Base-by-base conservation (phyloP, 2,888 invertebrate genomes). In the Aspidiotus destructor region DNA sequence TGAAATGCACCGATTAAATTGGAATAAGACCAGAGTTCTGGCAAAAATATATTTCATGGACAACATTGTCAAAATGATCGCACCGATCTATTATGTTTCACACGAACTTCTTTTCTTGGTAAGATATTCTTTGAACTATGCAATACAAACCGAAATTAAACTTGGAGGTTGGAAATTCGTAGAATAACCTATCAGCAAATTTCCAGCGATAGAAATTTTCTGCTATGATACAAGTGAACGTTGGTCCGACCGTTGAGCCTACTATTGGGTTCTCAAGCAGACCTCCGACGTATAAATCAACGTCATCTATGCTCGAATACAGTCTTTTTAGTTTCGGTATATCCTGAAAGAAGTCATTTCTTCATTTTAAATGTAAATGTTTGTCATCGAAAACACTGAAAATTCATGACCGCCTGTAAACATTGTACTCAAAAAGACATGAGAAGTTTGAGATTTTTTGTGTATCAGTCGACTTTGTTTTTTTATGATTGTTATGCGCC, bases 121-220 rank as follows among this genome's bases (percentile, higher is more conserved):
- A 28, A 28, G 28, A 28, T 28, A 28, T 28, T 28, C 5, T 28
- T 28, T 28, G 57, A 13, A 13, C 2, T 57, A 15, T 2, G 17
- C 16, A 62, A 17, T 17, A 52, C 28, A 11, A 11, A 52, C 28
- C 17, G 11, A 8, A 17, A 9, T 57, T 65, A 44, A 65, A 65
- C 44, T 42, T 48, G n/a, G 55, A 41, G 8, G n/a, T 41, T 28
- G 55, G 28, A n/a, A 85, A 85, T 77, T 89, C 89, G 74, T 84
- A 93, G 84, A 89, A 94, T 77, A 83, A 92, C 70, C 92, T 81
- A 78, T 95, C 94, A 0, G 90, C 92, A 8, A 84, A 86, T 73
- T 92, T 83, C 0, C 92, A 87, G 71, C 89, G 82, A 75, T 84
- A 87, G 79, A 93, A 94, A 78, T 93, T 92, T 75, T 88, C 89